Conservation (phyloP, 2,113 vertebrate species). For the Aythya baeri region DNA sequence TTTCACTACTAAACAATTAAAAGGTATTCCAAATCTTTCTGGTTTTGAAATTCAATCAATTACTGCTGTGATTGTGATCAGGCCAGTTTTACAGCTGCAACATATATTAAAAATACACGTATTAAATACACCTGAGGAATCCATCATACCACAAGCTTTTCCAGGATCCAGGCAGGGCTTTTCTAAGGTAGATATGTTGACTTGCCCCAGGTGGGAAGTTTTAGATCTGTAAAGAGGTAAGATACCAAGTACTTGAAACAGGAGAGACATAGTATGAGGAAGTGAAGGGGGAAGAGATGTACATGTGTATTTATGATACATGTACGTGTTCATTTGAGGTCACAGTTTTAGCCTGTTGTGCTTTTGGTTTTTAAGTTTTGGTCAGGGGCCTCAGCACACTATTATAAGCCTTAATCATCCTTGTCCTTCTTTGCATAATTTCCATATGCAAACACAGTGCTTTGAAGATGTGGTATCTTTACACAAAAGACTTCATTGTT, state of each 20-base stretch:
- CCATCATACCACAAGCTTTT: neutral
- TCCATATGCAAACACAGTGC: neutral
- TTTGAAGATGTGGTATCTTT: neutral
- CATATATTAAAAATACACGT: neutral
- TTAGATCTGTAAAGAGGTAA: neutral
- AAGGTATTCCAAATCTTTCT: neutral
- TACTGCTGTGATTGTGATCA: neutral
- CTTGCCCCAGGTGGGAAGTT: neutral
- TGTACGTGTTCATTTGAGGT: neutral
- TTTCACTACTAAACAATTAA: neutral
- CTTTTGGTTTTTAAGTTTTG: neutral
- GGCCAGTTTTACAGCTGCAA: neutral
- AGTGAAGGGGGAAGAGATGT: neutral
- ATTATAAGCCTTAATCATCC: neutral
- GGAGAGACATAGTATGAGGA: neutral
- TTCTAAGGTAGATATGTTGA: accelerated
- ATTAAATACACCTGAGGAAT: neutral
- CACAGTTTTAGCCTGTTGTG: neutral
- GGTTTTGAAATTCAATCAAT: neutral
- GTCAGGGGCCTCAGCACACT: neutral
- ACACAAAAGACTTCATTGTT: neutral
- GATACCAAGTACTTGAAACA: accelerated
- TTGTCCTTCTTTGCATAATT: neutral
- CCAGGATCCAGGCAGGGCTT: neutral
- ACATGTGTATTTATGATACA: accelerated